phyloP scores from a whole-genome alignment of 2,113 vertebrate genomes.

The Arizona elegans region DNA sequence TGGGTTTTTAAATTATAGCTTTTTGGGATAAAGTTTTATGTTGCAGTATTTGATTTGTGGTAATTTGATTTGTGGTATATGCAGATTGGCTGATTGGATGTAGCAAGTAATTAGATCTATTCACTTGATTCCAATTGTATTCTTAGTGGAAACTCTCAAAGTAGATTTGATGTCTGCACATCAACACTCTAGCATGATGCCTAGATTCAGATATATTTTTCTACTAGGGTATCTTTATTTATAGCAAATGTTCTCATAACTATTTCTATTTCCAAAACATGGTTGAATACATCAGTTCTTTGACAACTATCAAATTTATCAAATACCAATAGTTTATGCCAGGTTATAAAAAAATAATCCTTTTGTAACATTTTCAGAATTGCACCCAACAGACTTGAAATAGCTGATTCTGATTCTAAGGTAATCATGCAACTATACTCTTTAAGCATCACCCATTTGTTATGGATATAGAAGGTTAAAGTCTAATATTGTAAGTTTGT shows the following conservation, averaged over 20 bases:
- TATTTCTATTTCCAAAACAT: not conserved
- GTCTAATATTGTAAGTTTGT: not conserved
- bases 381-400: not conserved
- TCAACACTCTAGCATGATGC: not conserved
- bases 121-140: not conserved
- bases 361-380: not conserved
- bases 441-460: conserved; percentile 5
- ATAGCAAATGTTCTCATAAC: not conserved
- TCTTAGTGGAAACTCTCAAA: not conserved
- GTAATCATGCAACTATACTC: conserved; percentile 11
- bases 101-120: not conserved
- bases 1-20: not conserved
- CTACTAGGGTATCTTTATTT: not conserved
- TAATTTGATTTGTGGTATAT: not conserved
- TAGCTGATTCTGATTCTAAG: not conserved
- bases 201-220: not conserved
- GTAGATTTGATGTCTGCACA: not conserved
- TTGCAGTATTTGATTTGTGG: not conserved
- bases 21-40: not conserved
- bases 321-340: not conserved
- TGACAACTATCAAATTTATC: not conserved
- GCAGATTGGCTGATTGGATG: not conserved
- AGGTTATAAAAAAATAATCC: not conserved
- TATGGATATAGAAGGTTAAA: not conserved
- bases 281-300: not conserved